phyloP scores from a whole-genome alignment of 2,888 invertebrate species.

The Cataglyphis rosenhaueri region DNA sequence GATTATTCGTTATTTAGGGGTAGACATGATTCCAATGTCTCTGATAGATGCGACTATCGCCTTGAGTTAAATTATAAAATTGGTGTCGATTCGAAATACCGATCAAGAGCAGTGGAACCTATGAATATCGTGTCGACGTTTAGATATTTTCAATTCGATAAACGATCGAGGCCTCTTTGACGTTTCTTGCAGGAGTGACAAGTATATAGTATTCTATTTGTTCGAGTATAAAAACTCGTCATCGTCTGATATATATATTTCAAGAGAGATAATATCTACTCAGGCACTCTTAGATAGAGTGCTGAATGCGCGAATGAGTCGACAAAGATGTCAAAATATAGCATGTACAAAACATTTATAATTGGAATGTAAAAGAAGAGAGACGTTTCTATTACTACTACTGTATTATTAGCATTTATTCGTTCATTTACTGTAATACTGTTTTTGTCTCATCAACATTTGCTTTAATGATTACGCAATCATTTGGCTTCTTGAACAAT shows the following conservation, averaged over 20 bases:
- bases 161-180: not conserved
- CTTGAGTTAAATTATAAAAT: not conserved
- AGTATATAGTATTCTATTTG: not conserved
- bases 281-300: not conserved
- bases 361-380: not conserved
- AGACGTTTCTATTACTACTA: not conserved
- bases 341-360: not conserved
- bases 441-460: not conserved
- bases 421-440: not conserved
- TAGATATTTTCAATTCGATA: not conserved
- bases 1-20: not conserved
- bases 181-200: not conserved
- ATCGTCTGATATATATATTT: not conserved
- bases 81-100: not conserved
- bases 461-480: not conserved
- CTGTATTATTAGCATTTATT: not conserved
- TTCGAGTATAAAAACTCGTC: not conserved
- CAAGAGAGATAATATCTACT: not conserved
- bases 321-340: slow-evolving; percentile 3
- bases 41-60: not conserved
- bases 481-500: not conserved
- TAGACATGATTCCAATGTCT: not conserved
- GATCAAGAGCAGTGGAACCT: not conserved
- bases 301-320: not conserved
- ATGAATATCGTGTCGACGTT: not conserved